phyloP scores from a whole-genome alignment of 2,888 invertebrate genomes.

The Ormyrus rosae region DNA sequence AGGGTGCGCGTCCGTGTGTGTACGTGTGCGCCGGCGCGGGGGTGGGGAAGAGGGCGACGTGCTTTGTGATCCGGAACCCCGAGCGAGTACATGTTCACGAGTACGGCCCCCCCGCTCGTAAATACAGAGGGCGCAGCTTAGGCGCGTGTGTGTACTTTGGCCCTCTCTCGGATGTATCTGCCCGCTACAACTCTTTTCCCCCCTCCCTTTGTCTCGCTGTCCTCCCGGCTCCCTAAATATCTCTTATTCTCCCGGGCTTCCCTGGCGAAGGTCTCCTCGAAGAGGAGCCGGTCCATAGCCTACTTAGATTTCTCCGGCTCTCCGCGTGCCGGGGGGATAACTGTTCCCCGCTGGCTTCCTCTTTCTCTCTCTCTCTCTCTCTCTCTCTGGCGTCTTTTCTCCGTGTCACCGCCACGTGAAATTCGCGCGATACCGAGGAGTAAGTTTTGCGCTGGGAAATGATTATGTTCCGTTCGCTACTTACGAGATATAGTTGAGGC shows the following conservation, averaged over 20 bases:
- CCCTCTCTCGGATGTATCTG: conserved; percentile 18
- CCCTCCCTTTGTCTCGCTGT: too few species aligned
- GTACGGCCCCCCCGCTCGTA: conserved; percentile 60
- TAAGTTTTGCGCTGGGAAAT: conserved; percentile 11
- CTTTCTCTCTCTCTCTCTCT: not conserved
- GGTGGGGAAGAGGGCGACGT: conserved; percentile 58
- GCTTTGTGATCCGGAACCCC: conserved; percentile 72
- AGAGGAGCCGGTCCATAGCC: not conserved
- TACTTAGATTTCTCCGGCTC: conserved; percentile 38
- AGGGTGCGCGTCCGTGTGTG: not conserved
- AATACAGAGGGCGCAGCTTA: conserved; percentile 57
- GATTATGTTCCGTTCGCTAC: not conserved
- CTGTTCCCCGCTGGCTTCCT: conserved; percentile 11
- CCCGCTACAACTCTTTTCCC: conserved; percentile 37
- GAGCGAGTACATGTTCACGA: conserved; percentile 57
- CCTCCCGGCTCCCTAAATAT: not conserved
- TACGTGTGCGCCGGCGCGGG: not conserved
- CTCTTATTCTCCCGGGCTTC: not conserved
- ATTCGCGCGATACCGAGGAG: not conserved
- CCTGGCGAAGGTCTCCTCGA: not conserved
- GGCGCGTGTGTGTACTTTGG: conserved; percentile 15
- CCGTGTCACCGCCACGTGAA: not conserved
- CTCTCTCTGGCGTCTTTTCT: conserved; percentile 6
- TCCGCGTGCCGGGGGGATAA: conserved; percentile 8
- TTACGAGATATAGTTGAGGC: too few species aligned